Percentiles rank a stretch among this genome's conserved stretches.
phyloP scores from a whole-genome alignment of 2,888 invertebrate genomes.

The Druceiella hillmani region DNA sequence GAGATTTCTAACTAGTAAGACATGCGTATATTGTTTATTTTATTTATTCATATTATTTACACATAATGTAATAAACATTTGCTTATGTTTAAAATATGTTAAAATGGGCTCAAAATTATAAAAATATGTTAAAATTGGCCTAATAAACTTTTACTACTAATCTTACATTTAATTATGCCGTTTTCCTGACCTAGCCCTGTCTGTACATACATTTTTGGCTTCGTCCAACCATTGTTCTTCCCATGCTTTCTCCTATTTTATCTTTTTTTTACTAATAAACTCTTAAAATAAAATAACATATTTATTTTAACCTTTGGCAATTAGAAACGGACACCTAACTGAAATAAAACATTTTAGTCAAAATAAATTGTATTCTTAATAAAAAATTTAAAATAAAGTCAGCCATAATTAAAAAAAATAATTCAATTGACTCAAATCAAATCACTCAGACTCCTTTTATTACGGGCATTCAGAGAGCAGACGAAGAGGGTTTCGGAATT shows the following conservation, averaged over 20 bases:
- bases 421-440: conserved; percentile 17
- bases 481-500: conserved; percentile 21
- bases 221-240: conserved; percentile 3
- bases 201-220: conserved; percentile 14
- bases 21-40: conserved; percentile 7
- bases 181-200: conserved; percentile 1
- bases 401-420: conserved; percentile 21
- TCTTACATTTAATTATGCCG: conserved; percentile 3
- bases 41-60: neutral
- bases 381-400: conserved; percentile 20
- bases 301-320: conserved; percentile 19
- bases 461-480: conserved; percentile 21
- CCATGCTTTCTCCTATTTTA: conserved; percentile 10
- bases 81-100: too few species aligned
- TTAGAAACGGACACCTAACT: conserved; percentile 17
- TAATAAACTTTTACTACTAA: conserved; percentile 4
- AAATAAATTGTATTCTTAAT: conserved; percentile 19
- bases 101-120: too few species aligned
- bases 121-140: neutral
- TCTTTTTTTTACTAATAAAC: conserved; percentile 18
- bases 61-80: neutral
- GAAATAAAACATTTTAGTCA: conserved; percentile 11
- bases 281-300: conserved; percentile 20
- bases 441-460: conserved; percentile 20
- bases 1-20: conserved; percentile 9